A percentile compares a stretch with the other conserved stretches of the same genome.
These are phyloP conservation scores for Hirtodrosophila trivittata DNA, from an alignment of 2,888 invertebrate genomes.

Conservation along the genomic window DNA sequence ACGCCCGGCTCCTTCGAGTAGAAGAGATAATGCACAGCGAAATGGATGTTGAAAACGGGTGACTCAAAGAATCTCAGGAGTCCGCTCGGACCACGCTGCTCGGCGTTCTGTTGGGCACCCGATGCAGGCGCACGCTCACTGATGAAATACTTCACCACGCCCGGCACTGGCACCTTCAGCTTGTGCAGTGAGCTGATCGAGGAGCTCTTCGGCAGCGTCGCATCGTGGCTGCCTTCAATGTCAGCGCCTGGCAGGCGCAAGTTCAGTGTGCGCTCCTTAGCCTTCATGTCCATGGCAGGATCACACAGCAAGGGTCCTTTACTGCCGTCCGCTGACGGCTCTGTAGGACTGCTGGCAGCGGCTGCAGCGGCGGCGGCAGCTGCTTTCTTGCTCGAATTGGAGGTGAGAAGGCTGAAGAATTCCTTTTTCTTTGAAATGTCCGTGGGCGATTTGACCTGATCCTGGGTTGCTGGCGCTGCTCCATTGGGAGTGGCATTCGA, in stretches of 20 bases:
- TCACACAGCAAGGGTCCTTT: conserved; percentile 21
- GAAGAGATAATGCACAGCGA: conserved; percentile 98
- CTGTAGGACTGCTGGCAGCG: conserved; percentile 53
- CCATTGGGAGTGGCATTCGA: conserved; percentile 20
- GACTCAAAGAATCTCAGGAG: conserved; percentile 94
- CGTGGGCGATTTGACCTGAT: conserved; percentile 82
- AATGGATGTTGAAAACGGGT: conserved; percentile 98
- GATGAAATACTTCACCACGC: conserved; percentile 83
- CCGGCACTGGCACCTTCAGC: conserved; percentile 83
- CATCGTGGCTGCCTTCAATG: conserved; percentile 22
- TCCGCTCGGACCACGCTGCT: conserved; percentile 83
- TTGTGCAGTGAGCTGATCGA: conserved; percentile 82
- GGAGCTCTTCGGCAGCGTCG: conserved; percentile 73
- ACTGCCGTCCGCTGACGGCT: conserved; percentile 22
- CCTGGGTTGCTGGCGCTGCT: conserved; percentile 38
- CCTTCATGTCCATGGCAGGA: conserved; percentile 21
- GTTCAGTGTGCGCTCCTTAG: conserved; percentile 71
- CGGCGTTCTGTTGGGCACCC: conserved; percentile 71
- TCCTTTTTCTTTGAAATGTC: conserved; percentile 83
- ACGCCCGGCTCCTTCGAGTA: conserved; percentile 99
- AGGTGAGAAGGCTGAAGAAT: conserved; percentile 82
- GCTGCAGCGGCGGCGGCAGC: conserved; percentile 78
- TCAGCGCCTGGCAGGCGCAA: conserved; percentile 71
- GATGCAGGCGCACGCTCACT: conserved; percentile 70
- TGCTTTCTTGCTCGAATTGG: conserved; percentile 82